Evolutionary conservation across 2,797 vertebrate species (phyloP), one percentile per base, ranked within the genome.

Genomic region (Bucorvus abyssinicus): DNA sequence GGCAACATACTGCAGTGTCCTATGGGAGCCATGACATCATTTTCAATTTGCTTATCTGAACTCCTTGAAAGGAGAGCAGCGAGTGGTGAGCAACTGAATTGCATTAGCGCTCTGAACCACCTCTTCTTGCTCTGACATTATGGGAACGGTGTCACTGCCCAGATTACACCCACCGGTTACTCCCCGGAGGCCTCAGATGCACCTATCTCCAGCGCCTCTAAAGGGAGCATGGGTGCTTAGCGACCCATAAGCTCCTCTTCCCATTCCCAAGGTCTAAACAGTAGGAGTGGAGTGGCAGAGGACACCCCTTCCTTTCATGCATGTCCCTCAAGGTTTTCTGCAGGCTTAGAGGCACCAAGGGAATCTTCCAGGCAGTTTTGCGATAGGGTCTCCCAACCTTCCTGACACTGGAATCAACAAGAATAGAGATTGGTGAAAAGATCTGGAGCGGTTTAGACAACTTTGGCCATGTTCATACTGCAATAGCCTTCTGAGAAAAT

Each of bases 1-100:
- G 85, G 67, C 80, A 83, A 59, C 1, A 0, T 40, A 47, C 7
- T 92, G 57, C 57, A 21, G 26, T 2, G 86, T 87, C 95, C 91
- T 82, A 4, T 36, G 93, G 95, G 95, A 95, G 53, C 81, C 86
- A 80, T 93, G 95, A 94, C 94, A 81, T 96, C 88, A 94, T 92
- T 93, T 90, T 61, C 77, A 89, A 82, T 95, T 84, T 92, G 64
- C 91, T 95, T 96, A 95, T 96, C 95, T 94, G 75, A 75, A 44
- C 27, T 65, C 42, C 74, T 87, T 21, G 29, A 64, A 42, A 94
- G 67, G 0, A 78, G 71, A 64, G 93, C 86, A 34, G 42, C 34
- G 77, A 75, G 36, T 67, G 79, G 88, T 52, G 52, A 93, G 77
- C 71, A 60, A 64, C 26, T 38, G 70, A 74, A 38, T 14, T 40